Conservation (phyloP, 2,797 vertebrate species). For the Serranus cabrilla region DNA sequence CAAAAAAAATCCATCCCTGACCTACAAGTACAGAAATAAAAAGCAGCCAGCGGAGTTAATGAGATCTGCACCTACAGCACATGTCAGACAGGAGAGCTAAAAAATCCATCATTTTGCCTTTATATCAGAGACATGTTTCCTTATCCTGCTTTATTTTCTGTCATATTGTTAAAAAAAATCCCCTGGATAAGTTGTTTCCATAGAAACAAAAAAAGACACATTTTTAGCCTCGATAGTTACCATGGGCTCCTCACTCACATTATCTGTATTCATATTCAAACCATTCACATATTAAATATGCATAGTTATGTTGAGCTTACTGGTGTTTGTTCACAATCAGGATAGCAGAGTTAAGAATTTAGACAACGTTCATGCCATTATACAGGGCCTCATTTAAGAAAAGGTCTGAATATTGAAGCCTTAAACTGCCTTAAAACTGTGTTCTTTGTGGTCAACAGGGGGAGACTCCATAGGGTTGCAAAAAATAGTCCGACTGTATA, state of each 20-base stretch:
- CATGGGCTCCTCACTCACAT: background rate
- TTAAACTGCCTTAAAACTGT: too few relatives aligned
- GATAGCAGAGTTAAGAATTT: background rate
- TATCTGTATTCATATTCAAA: background rate
- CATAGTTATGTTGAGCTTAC: background rate
- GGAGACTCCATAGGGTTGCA: too few relatives aligned
- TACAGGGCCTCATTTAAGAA: background rate
- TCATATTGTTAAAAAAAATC: slow-evolving; percentile 21
- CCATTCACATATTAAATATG: background rate
- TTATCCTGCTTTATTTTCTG: slow-evolving; percentile 18
- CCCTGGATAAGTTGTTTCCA: slow-evolving; percentile 35
- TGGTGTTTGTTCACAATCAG: background rate
- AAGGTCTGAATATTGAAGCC: too few relatives aligned
- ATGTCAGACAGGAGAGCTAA: slow-evolving; percentile 8
- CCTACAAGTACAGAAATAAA: background rate
- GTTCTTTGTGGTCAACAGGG: too few relatives aligned
- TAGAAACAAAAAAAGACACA: slow-evolving; percentile 29
- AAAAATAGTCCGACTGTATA: too few relatives aligned
- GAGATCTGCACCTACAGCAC: background rate
- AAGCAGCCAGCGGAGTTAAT: background rate
- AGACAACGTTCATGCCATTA: background rate
- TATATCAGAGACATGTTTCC: background rate
- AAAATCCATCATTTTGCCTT: background rate
- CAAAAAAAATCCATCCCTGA: slow-evolving; percentile 7
- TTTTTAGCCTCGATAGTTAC: slow-evolving; percentile 18